Conservation (phyloP, 2,113 vertebrate genomes). For the Chlamydotis undulata region DNA sequence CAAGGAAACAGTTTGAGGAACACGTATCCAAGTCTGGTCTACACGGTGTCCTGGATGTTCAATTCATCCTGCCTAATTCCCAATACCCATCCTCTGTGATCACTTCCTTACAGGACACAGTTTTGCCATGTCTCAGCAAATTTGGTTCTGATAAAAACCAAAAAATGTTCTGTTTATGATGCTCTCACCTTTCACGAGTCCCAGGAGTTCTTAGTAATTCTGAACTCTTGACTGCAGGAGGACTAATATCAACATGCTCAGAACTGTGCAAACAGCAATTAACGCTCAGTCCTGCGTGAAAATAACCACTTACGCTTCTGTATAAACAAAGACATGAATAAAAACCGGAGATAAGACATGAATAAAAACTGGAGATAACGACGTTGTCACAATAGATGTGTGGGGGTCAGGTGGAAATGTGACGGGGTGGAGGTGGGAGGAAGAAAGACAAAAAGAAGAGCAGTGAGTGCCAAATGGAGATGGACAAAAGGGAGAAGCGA, state of each 20-base stretch:
- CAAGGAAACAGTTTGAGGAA: not conserved
- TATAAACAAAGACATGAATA: conserved; percentile 35
- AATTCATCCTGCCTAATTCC: not conserved
- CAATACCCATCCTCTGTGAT: not conserved
- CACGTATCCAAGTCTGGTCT: not conserved
- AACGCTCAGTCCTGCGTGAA: not conserved
- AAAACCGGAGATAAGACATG: not conserved
- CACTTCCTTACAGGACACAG: not conserved
- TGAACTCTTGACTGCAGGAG: not conserved
- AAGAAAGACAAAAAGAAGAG: conserved; percentile 15
- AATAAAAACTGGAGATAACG: not conserved
- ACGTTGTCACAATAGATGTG: not conserved
- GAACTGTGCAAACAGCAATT: conserved; percentile 5
- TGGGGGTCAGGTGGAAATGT: not conserved
- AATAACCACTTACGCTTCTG: not conserved
- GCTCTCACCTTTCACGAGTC: not conserved
- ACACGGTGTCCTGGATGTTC: not conserved
- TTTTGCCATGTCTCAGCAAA: not conserved
- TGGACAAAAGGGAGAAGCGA: not conserved
- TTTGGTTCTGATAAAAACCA: not conserved
- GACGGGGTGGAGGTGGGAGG: not conserved
- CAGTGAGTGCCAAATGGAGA: not conserved
- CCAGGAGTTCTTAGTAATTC: not conserved
- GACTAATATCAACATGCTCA: not conserved
- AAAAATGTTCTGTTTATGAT: not conserved